Base-by-base conservation (phyloP, 2,797 vertebrate species). In the Microhierax caerulescens region DNA sequence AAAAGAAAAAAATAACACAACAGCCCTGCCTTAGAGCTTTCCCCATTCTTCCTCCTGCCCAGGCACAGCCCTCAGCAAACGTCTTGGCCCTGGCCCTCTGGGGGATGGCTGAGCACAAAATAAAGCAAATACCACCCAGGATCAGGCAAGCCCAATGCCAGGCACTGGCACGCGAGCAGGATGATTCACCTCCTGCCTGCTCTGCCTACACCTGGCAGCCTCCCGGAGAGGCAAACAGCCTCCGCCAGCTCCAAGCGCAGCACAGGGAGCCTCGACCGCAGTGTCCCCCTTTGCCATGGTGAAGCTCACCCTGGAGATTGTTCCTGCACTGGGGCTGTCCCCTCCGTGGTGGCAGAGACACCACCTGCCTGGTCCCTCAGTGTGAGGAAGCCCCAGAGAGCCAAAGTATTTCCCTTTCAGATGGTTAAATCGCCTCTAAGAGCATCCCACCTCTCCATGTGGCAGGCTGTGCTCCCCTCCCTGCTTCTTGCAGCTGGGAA, bases 101-200 rank as follows among this genome's bases (percentile, higher is more conserved):
- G 91, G 93, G 27, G 75, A 85, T 2, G 3, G 21, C 85, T 50
- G 51, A 82, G 45, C 0, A 0, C n/a, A 79, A 79, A 93, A 76
- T 65, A 83, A 85, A 91, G 63, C 43, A 22, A 91, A 95, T 94
- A 94, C 94, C 95, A 91, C 94, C 94, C 95, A 93, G 60, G 87
- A 85, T 83, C 60, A 63, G 93, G 64, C 96, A 97, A 91, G 94
- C 79, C 94, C 93, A 89, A 89, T 11, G 16, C 75, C 64, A 34
- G 79, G 72, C 11, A 2, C 64, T 54, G 59, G 85, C 90, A 83
- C 12, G 2, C 2, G 43, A 91, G 60, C 0, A 0, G 60, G 70
- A 80, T 96, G 96, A 97, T 60, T 96, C 93, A 93, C 75, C 67
- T 89, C 91, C 72, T 90, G 85, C 92, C 51, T 2, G 25, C 68